Conservation (phyloP, 1,140 invertebrate genomes). For the Lepidurus arcticus region DNA sequence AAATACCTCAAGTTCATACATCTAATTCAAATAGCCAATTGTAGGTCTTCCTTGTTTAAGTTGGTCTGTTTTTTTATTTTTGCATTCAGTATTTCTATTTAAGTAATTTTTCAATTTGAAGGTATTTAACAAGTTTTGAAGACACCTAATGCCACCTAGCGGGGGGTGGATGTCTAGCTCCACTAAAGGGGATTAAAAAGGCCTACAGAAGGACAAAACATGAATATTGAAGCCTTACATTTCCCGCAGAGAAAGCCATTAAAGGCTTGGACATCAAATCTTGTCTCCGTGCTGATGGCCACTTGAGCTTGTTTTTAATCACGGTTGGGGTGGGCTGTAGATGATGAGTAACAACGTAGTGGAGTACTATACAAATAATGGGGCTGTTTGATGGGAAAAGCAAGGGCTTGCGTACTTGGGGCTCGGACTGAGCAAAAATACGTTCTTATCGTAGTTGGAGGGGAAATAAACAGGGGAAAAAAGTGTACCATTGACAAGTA, state of each 20-base stretch:
- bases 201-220: too few relatives aligned
- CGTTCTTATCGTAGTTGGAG: not conserved
- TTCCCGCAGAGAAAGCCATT: too few relatives aligned
- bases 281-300: not conserved
- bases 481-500: conserved; percentile 10
- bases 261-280: not conserved
- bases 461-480: not conserved
- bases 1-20: too few relatives aligned
- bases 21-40: too few relatives aligned
- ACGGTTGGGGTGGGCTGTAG: conserved; percentile 10
- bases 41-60: too few relatives aligned
- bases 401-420: not conserved
- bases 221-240: too few relatives aligned
- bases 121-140: not conserved
- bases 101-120: not conserved
- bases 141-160: not conserved
- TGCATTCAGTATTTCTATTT: not conserved
- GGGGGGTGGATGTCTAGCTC: not conserved
- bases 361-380: not conserved
- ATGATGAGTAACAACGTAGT: not conserved
- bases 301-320: conserved; percentile 14
- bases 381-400: not conserved
- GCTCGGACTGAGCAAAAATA: not conserved
- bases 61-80: not conserved
- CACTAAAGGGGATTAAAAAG: too few relatives aligned